Evolutionary conservation across 2,888 invertebrate species (phyloP).

Genomic region (Brenthis daphne): DNA sequence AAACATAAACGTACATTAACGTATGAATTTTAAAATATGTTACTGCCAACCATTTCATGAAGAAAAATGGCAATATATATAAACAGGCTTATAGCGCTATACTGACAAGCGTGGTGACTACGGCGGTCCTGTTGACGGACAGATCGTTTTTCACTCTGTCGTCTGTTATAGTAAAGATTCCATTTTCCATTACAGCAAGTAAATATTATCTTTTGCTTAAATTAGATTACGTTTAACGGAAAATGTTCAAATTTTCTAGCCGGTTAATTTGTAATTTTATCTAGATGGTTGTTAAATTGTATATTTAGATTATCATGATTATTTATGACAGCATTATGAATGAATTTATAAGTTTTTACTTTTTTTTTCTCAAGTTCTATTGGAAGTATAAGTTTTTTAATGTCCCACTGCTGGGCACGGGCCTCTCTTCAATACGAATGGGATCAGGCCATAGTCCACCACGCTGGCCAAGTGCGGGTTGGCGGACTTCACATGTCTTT

Average conservation of each 20-base stretch:
- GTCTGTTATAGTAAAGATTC: slow-evolving; percentile 33
- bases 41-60: slow-evolving; percentile 22
- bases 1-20: background rate
- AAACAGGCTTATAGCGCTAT: slow-evolving; percentile 31
- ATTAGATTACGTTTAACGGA: slow-evolving; percentile 21
- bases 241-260: slow-evolving; percentile 10
- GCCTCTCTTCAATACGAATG: too few species aligned
- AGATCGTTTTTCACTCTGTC: slow-evolving; percentile 38
- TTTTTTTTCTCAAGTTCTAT: too few species aligned
- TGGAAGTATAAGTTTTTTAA: too few species aligned
- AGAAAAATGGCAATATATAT: slow-evolving; percentile 33
- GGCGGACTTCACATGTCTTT: too few species aligned
- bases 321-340: background rate
- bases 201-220: slow-evolving; percentile 26
- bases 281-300: slow-evolving; percentile 3
- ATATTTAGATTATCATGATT: background rate
- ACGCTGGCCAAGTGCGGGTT: too few species aligned
- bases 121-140: slow-evolving; percentile 34
- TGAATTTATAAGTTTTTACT: too few species aligned
- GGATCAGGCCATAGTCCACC: too few species aligned
- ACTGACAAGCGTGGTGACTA: slow-evolving; percentile 28
- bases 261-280: slow-evolving; percentile 8
- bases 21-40: too few species aligned
- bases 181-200: slow-evolving; percentile 35
- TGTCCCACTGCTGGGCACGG: too few species aligned